Conservation (phyloP, 2,888 invertebrate species). For the Schizaphis graminum region DNA sequence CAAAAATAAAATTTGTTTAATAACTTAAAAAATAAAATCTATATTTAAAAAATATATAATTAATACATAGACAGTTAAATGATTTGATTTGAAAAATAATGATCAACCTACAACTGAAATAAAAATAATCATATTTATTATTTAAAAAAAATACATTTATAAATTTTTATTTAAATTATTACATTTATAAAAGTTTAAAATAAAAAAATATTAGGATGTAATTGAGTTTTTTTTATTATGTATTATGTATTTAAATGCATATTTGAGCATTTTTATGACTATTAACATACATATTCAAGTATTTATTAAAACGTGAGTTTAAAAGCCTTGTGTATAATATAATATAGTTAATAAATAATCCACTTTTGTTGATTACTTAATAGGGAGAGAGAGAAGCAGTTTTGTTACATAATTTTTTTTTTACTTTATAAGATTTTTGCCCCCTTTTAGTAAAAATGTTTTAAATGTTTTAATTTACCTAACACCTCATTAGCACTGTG, state of each 20-base stretch:
- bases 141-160: not conserved
- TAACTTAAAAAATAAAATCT: not conserved
- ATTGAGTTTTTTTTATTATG: not conserved
- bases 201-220: not conserved
- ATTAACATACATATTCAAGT: too few species aligned
- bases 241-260: not conserved
- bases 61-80: not conserved
- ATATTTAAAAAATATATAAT: not conserved
- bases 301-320: too few species aligned
- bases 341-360: too few species aligned
- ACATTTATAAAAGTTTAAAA: not conserved
- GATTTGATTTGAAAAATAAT: not conserved
- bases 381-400: not conserved
- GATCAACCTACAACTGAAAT: not conserved
- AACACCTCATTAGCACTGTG: not conserved
- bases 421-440: not conserved
- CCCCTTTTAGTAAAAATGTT: not conserved
- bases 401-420: not conserved
- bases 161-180: too few species aligned
- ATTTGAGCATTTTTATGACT: too few species aligned
- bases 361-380: too few species aligned
- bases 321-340: too few species aligned
- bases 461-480: not conserved
- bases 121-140: not conserved
- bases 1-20: not conserved